Percentiles rank a stretch among this genome's conserved stretches.
phyloP scores from a whole-genome alignment of 1,140 invertebrate genomes.

The Reticulitermes speratus region DNA sequence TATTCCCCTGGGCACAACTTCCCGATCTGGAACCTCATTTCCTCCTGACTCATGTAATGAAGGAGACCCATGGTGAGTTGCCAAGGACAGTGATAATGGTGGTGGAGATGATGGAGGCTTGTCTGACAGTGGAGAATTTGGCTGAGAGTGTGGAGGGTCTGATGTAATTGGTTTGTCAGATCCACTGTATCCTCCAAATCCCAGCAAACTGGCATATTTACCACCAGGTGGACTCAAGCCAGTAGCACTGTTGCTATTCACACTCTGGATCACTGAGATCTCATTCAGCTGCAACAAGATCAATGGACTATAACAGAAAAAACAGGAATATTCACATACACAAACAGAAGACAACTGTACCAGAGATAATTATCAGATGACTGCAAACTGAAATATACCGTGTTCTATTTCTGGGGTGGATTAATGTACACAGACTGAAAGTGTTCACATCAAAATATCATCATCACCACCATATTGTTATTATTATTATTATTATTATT shows the following conservation, averaged over 20 bases:
- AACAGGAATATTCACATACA: background rate
- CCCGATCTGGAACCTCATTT: background rate
- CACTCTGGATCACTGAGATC: conserved; percentile 62
- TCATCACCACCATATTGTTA: too few species aligned
- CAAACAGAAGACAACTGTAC: background rate
- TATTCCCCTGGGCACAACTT: conserved; percentile 33
- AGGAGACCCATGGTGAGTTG: background rate
- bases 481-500: too few species aligned
- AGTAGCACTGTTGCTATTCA: conserved; percentile 44
- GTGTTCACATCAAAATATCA: too few species aligned
- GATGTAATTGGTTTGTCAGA: conserved; percentile 38
- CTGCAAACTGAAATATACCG: too few species aligned
- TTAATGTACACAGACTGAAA: too few species aligned
- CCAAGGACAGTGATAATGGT: conserved; percentile 18
- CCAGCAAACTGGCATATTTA: conserved; percentile 50
- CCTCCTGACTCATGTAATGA: background rate
- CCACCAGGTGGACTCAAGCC: conserved; percentile 43
- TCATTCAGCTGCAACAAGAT: conserved; percentile 58
- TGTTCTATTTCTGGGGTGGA: too few species aligned
- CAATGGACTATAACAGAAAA: background rate
- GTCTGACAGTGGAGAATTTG: conserved; percentile 32
- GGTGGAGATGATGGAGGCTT: conserved; percentile 28
- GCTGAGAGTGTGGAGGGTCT: conserved; percentile 30
- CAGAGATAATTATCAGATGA: too few species aligned
- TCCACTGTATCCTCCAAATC: conserved; percentile 40